Conservation (phyloP, 1,140 invertebrate genomes). For the Lepidotrigona ventralis region DNA sequence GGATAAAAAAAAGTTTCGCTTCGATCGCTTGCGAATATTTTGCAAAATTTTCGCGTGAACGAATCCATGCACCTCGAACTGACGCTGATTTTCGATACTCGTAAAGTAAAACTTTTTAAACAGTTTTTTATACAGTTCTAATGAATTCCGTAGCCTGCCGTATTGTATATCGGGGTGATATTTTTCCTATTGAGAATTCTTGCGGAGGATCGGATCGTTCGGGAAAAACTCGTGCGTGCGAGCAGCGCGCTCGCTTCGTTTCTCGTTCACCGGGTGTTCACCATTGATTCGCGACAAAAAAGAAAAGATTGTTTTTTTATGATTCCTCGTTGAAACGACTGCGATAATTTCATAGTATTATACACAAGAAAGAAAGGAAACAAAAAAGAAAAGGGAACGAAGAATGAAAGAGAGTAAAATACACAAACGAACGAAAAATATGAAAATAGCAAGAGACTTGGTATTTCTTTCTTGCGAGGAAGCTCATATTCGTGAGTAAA, state of each 20-base stretch:
- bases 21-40: conserved; percentile 17
- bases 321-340: conserved; percentile 60
- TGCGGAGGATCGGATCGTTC: conserved; percentile 44
- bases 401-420: neutral
- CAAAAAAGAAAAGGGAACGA: conserved; percentile 40
- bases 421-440: conserved; percentile 33
- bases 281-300: conserved; percentile 36
- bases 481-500: neutral
- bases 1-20: neutral
- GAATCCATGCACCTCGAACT: neutral
- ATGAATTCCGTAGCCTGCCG: conserved; percentile 1
- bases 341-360: conserved; percentile 63
- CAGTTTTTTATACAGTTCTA: conserved; percentile 24
- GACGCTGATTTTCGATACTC: conserved; percentile 15
- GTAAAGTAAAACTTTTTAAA: conserved; percentile 5
- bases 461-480: conserved; percentile 41
- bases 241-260: conserved; percentile 36
- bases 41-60: conserved; percentile 21
- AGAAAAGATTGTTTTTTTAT: conserved; percentile 45
- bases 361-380: conserved; percentile 36
- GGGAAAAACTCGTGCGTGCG: neutral
- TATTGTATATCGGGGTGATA: neutral
- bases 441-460: conserved; percentile 17
- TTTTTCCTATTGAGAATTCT: neutral
- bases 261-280: conserved; percentile 51